Base-by-base conservation (phyloP, 2,113 vertebrate species). In the Dipodomys stephensi region DNA sequence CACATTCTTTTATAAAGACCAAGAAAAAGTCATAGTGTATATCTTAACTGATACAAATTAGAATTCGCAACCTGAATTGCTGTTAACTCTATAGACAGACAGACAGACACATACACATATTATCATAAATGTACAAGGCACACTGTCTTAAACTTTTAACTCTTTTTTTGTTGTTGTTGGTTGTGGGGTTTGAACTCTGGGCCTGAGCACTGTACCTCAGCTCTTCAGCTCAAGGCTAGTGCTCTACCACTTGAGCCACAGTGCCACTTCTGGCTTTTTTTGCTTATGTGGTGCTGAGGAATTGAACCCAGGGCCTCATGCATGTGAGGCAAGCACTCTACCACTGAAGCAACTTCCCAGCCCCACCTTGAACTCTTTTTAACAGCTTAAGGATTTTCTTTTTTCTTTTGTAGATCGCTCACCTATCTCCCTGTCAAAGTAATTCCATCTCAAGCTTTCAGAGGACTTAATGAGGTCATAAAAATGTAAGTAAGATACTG, bases 391-490 rank as follows among this genome's bases (percentile, higher is more conserved):
- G 87, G 95, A 95, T 92, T 94, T 92, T 94, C 80, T 90, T 95
- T 97, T 95, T 93, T 87, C 86, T 96, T 95, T 97, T 97, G 82
- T 98, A 99, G 99, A 96, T 98, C 98, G 57, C 97, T 99, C 92
- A 98, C 96, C 72, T 98, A 99, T 78, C 98, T 99, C 95, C 97
- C 98, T 71, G 95, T 99, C 94, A 98, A 98, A 98, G 97, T 98
- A 96, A 98, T 99, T 69, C 98, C 98, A 84, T 98, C 98, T 88
- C 97, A 98, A 2, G 98, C 99, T 23, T 99, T 99, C 97, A 98
- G 97, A 97, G 98, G 98, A 94, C 98, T 99, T 92, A 97, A 97
- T 96, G 98, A 99, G 97, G 96, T 99, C 72, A 96, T 98, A 78
- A 98, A 98, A 95, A 99, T 99, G 99, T 99, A 98, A 99, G 99